Evolutionary conservation across 2,888 invertebrate species (phyloP), one percentile per base, ranked within the genome.

Genomic region (Silvanus unidentatus): DNA sequence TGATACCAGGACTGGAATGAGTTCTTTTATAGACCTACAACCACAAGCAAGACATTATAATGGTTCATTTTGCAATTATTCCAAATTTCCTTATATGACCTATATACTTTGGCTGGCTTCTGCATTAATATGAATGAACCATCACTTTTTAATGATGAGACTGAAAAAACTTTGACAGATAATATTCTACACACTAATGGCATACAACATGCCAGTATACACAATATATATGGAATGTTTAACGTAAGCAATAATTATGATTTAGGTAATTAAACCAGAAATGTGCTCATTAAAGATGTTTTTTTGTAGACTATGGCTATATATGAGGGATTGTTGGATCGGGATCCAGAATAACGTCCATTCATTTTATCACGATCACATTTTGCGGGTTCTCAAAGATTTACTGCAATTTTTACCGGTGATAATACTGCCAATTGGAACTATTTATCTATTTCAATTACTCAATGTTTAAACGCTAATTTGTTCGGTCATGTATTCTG

Each of bases 71-170:
- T 55, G 45, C 36, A 59, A 57, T 9, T 77, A 81, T 42, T 78
- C 82, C 13, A 83, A 85, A 63, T 94, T 88, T 72, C 54, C 53
- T 36, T 45, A 44, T 8, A 49, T 52, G n/a, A 88, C 90, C n/a
- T n/a, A 0, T 84, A 88, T 0, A 86, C 84, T 8, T 86, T 92
- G 60, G 82, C 93, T 70, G 55, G 55, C 6, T 80, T 91, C 16
- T 99, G 98, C 98, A 98, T 98, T 65, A 98, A 98, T 62, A 99
- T 98, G 98, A 98, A 98, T 60, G 98, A 99, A 66, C 98, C 98
- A 0, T 93, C 94, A 3, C 93, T 98, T 0, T 98, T 98, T 71
- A 94, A 91, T 68, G 50, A 50, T 6, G 37, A 41, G n/a, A 40
- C 41, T 2, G 59, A 98, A 73, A 80, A 95, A 12, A 97, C 97